Evolutionary conservation across 1,140 invertebrate species (phyloP), one percentile per base, ranked within the genome.

Genomic region (Macrostomum lignano): DNA sequence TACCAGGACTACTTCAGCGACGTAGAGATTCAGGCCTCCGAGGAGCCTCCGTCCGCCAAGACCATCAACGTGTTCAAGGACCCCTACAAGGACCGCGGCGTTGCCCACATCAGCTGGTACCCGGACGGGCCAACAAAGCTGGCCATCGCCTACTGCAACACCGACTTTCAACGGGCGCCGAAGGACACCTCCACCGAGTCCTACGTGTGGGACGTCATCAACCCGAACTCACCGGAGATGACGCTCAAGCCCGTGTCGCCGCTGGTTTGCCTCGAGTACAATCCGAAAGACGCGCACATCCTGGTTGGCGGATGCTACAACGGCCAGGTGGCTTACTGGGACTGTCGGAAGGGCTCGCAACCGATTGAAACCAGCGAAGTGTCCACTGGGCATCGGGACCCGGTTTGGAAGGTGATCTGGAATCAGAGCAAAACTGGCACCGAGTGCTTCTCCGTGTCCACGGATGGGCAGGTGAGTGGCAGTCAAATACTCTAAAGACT

Each of bases 181-280:
- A 60, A 65, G 10, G 65, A 68, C 26, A 65, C 67, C 25, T 63
- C 58, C 25, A 66, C 61, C 24, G 65, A 69, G 41, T 67, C 66
- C 0, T 88, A 77, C 44, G 77, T 88, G 44, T 91, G 79, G 77
- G 75, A 86, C 63, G 21, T 48, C 75, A 77, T 82, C 51, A 82
- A 81, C 49, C 76, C 77, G 1, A 84, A 81, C 48, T 70, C 69
- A 41, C 78, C 78, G 3, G 72, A 76, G 37, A 50, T 74, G 23
- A 65, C 65, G 3, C 54, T 88, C 26, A 71, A 72, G 44, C 53
- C 57, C 31, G 47, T 51, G 10, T 69, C 70, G 25, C 70, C 73
- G 0, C 63, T 78, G 17, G 64, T 77, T 3, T 75, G 74, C 38
- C 56, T 81, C n/a, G 76, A 82, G 48, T 93, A 79, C 47, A 81